A percentile compares a stretch with the other conserved stretches of the same genome.
These are phyloP conservation scores for Pholis gunnellus DNA, from an alignment of 2,113 vertebrate species.

Conservation along the genomic window DNA sequence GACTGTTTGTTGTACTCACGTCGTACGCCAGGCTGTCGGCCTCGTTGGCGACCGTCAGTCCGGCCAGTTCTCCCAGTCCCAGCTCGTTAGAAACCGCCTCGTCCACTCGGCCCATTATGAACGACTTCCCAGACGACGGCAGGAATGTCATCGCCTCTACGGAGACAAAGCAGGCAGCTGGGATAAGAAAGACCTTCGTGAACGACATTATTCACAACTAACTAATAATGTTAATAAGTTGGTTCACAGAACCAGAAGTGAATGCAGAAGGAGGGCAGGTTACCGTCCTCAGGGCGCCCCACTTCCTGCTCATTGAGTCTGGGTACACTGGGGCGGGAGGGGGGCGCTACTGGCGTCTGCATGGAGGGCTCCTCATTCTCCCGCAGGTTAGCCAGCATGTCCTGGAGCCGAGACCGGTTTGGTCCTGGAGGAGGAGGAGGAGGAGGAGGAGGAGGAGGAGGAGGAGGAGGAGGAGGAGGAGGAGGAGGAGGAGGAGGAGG, in stretches of 20 bases:
- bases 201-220: background rate
- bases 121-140: slow-evolving; percentile 93
- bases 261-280: too few relatives aligned
- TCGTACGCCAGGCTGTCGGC: slow-evolving; percentile 91
- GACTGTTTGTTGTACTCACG: slow-evolving; percentile 81
- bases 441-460: background rate
- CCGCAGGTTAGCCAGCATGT: slow-evolving; percentile 97
- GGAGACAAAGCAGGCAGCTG: slow-evolving; percentile 51
- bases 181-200: background rate
- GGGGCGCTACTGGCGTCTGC: slow-evolving; percentile 86
- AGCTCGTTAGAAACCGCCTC: slow-evolving; percentile 93
- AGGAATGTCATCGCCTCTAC: slow-evolving; percentile 94
- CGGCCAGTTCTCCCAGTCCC: slow-evolving; percentile 94
- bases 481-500: background rate
- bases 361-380: slow-evolving; percentile 89
- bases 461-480: slow-evolving; percentile 8
- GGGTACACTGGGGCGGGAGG: slow-evolving; percentile 87
- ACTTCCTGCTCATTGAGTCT: slow-evolving; percentile 90
- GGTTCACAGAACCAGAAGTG: too few relatives aligned
- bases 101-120: slow-evolving; percentile 91
- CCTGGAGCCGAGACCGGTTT: slow-evolving; percentile 94
- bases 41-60: slow-evolving; percentile 96
- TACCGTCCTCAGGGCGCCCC: slow-evolving; percentile 92
- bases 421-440: slow-evolving; percentile 65
- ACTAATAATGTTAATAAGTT: too few relatives aligned